Evolutionary conservation across 2,888 invertebrate species (phyloP).

Genomic region (Lycocerus yunnanus): DNA sequence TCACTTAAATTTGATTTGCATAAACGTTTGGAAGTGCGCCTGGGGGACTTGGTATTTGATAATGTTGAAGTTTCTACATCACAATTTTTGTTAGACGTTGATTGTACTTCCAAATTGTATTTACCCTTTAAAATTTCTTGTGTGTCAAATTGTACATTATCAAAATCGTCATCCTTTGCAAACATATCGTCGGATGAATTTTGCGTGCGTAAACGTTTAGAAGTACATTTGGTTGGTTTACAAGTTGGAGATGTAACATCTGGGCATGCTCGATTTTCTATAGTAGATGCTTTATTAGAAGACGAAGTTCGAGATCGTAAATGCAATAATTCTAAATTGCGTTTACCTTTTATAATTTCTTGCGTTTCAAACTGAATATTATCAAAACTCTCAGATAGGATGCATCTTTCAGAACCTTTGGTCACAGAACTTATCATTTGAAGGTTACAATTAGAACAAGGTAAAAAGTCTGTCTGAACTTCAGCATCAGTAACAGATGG

Average conservation of each 20-base stretch:
- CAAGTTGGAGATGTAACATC: not conserved
- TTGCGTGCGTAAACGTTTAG: not conserved
- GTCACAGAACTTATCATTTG: not conserved
- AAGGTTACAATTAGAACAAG: conserved; percentile 25
- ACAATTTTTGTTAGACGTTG: not conserved
- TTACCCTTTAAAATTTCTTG: conserved; percentile 25
- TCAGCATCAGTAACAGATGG: conserved; percentile 13
- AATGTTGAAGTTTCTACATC: not conserved
- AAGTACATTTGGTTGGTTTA: not conserved
- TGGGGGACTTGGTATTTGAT: not conserved
- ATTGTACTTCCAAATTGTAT: not conserved
- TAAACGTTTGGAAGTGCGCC: not conserved
- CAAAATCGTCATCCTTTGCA: conserved; percentile 25
- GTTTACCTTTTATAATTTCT: conserved; percentile 17
- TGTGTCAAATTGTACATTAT: conserved; percentile 34
- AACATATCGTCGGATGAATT: not conserved
- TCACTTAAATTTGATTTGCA: not conserved
- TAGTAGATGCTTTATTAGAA: not conserved
- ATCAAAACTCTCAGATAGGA: conserved; percentile 30
- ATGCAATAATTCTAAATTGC: not conserved
- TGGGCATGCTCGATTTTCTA: not conserved
- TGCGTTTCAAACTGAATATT: conserved; percentile 35
- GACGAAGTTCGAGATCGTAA: not conserved
- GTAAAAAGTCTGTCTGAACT: conserved; percentile 33
- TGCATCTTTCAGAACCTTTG: conserved; percentile 5